Evolutionary conservation across 2,797 vertebrate species (phyloP).

Genomic region (Syngnathus rostellatus): DNA sequence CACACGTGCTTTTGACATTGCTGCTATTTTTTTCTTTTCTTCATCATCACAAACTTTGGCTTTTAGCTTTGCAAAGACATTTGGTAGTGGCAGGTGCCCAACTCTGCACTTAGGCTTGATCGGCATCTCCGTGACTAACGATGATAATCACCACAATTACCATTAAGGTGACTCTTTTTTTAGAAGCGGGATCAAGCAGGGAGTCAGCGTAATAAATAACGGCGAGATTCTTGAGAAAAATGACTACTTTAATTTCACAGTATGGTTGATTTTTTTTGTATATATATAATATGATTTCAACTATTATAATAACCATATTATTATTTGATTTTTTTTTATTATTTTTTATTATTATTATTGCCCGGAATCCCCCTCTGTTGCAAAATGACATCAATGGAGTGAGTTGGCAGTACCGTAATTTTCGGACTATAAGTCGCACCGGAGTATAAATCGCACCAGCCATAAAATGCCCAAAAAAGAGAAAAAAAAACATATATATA

Average conservation of each 20-base stretch:
- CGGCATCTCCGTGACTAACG: neutral
- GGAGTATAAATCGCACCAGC: too few relatives aligned
- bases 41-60: neutral
- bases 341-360: too few relatives aligned
- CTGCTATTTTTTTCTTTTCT: neutral
- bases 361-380: too few relatives aligned
- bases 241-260: neutral
- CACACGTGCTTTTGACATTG: neutral
- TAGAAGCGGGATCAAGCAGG: neutral
- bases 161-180: neutral
- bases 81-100: neutral
- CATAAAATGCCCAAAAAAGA: too few relatives aligned
- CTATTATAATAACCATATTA: too few relatives aligned
- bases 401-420: too few relatives aligned
- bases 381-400: too few relatives aligned
- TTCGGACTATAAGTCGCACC: too few relatives aligned
- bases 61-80: neutral
- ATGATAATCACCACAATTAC: neutral
- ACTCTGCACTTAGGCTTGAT: neutral
- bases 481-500: too few relatives aligned
- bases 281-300: neutral
- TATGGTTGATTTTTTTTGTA: neutral
- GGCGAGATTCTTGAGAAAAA: neutral
- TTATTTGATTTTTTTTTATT: too few relatives aligned
- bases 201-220: neutral